Evolutionary conservation across 2,113 vertebrate species (phyloP).

Genomic region (Aythya baeri): DNA sequence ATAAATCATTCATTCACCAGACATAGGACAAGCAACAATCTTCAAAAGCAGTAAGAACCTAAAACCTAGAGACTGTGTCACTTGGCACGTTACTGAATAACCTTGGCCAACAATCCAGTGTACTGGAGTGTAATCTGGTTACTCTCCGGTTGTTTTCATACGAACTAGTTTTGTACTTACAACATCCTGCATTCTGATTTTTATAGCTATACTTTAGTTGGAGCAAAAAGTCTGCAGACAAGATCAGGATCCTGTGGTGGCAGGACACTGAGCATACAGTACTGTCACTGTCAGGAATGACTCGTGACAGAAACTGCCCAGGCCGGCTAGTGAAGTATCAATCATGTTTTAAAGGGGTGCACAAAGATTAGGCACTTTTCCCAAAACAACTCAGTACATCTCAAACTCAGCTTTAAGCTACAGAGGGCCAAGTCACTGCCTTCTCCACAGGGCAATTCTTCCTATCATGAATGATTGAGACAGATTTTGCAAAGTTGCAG

Average conservation of each 20-base stretch:
- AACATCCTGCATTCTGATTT: neutral
- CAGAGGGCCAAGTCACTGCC: neutral
- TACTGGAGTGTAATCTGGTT: neutral
- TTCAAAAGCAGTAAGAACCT: neutral
- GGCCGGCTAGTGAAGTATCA: neutral
- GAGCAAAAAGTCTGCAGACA: neutral
- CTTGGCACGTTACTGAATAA: neutral
- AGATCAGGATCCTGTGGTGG: neutral
- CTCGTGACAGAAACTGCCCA: neutral
- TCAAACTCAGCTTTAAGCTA: neutral
- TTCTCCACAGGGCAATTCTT: neutral
- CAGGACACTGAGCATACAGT: neutral
- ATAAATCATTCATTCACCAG: neutral
- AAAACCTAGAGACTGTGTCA: neutral
- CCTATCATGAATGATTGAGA: neutral
- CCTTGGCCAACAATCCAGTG: neutral
- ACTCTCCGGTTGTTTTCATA: neutral
- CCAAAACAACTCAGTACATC: neutral
- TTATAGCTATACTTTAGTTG: neutral
- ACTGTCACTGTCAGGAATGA: neutral
- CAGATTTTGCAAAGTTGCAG: neutral
- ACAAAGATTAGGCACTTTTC: neutral
- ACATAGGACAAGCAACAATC: neutral
- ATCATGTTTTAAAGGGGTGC: neutral
- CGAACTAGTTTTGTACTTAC: neutral